These are phyloP conservation scores for Peromyscus attwateri DNA, from an alignment of 2,797 vertebrate species.

Conservation along the genomic window DNA sequence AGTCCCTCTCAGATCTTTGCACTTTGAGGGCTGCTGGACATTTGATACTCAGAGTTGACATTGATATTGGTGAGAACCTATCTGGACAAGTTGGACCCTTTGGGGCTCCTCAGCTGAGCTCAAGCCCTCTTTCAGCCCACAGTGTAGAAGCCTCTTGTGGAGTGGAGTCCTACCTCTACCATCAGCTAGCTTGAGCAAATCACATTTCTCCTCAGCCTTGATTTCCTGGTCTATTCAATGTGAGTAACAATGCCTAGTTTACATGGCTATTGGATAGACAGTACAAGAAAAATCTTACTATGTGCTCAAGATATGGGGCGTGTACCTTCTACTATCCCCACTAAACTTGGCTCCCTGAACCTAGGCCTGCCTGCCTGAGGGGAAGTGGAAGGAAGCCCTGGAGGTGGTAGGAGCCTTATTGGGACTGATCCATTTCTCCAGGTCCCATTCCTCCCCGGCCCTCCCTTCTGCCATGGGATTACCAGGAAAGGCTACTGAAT, in stretches of 20 bases:
- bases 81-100: neutral
- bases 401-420: neutral
- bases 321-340: neutral
- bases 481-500: neutral
- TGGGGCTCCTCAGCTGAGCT: fast-evolving
- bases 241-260: neutral
- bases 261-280: neutral
- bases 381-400: neutral
- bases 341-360: neutral
- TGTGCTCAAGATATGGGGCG: neutral
- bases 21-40: neutral
- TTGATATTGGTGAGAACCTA: neutral
- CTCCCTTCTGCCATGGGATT: neutral
- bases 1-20: neutral
- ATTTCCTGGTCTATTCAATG: neutral
- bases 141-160: neutral
- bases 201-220: neutral
- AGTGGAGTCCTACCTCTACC: neutral
- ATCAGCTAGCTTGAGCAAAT: neutral
- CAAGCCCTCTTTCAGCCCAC: neutral
- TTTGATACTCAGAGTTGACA: neutral
- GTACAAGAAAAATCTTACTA: neutral
- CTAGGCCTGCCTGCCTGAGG: neutral
- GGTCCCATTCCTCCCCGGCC: neutral
- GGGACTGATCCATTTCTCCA: neutral